Conservation (phyloP, 2,888 invertebrate species). For the Chrysolina haemoptera region DNA sequence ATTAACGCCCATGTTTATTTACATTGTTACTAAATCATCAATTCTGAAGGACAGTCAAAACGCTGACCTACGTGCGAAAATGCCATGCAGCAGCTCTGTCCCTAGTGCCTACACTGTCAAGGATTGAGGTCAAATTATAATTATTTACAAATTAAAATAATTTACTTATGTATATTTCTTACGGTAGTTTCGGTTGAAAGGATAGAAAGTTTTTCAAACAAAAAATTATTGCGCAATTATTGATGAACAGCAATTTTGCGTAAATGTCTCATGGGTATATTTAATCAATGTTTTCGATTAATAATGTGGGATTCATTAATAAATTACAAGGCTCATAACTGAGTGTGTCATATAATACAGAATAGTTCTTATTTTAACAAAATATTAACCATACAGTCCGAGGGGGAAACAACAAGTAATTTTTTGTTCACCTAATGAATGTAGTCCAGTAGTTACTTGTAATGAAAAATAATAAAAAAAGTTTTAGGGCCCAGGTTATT, state of each 20-base stretch:
- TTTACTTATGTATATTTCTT: neutral
- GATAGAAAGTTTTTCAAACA: constrained; percentile 13
- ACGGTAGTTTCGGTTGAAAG: constrained; percentile 18
- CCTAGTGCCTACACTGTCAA: constrained; percentile 22
- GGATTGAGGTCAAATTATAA: constrained; percentile 20
- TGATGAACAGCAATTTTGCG: neutral
- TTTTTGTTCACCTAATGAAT: no score
- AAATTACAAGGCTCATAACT: no score
- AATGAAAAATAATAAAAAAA: no score
- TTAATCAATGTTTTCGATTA: neutral
- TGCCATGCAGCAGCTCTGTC: neutral
- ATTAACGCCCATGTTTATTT: constrained; percentile 1
- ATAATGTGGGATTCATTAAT: no score
- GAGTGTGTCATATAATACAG: no score
- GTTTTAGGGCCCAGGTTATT: no score
- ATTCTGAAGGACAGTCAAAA: constrained; percentile 2
- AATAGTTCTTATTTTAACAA: no score
- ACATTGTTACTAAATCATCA: neutral
- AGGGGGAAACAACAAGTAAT: no score
- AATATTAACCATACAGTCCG: no score
- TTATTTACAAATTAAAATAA: constrained; percentile 13
- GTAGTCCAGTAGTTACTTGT: no score
- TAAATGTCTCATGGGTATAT: neutral
- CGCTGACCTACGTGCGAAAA: constrained; percentile 19
- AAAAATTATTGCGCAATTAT: constrained; percentile 2